These are phyloP conservation scores for Sphaerodactylus townsendi DNA, from an alignment of 2,113 vertebrate species.

Conservation along the genomic window DNA sequence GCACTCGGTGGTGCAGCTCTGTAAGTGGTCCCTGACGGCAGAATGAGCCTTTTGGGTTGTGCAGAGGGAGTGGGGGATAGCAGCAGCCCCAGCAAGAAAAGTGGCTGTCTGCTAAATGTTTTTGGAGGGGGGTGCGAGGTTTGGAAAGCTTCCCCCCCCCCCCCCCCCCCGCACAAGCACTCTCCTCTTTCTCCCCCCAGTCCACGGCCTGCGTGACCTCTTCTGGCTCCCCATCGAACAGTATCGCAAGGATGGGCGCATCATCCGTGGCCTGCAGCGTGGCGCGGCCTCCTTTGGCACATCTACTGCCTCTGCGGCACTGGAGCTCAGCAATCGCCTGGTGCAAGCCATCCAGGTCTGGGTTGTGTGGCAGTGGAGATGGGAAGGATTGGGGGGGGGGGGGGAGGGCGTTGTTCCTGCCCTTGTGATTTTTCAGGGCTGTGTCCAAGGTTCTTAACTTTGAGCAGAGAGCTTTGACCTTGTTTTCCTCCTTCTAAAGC, in stretches of 20 bases:
- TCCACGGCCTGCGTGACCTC: slow-evolving; percentile 90
- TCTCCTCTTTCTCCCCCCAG: slow-evolving; percentile 51
- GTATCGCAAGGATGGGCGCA: slow-evolving; percentile 90
- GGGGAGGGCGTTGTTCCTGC: neutral
- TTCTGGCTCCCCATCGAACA: slow-evolving; percentile 94
- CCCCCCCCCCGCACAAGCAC: no score
- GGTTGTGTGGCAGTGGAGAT: neutral
- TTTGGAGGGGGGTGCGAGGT: neutral
- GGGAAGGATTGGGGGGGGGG: rapidly evolving
- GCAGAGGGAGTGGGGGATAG: rapidly evolving
- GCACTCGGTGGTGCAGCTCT: slow-evolving; percentile 92
- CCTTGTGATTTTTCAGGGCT: no score
- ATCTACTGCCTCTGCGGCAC: slow-evolving; percentile 87
- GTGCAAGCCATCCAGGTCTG: slow-evolving; percentile 91
- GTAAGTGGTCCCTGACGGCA: slow-evolving; percentile 72
- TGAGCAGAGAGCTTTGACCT: no score
- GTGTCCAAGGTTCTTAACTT: no score
- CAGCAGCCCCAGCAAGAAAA: neutral
- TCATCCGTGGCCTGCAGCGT: slow-evolving; percentile 90
- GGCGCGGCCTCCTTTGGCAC: slow-evolving; percentile 92
- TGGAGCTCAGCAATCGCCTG: slow-evolving; percentile 91
- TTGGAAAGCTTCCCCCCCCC: neutral
- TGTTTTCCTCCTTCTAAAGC: no score
- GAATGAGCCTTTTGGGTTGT: neutral
- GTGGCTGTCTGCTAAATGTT: neutral